phyloP scores from a whole-genome alignment of 2,888 invertebrate species.

The Callyntrura sp. region DNA sequence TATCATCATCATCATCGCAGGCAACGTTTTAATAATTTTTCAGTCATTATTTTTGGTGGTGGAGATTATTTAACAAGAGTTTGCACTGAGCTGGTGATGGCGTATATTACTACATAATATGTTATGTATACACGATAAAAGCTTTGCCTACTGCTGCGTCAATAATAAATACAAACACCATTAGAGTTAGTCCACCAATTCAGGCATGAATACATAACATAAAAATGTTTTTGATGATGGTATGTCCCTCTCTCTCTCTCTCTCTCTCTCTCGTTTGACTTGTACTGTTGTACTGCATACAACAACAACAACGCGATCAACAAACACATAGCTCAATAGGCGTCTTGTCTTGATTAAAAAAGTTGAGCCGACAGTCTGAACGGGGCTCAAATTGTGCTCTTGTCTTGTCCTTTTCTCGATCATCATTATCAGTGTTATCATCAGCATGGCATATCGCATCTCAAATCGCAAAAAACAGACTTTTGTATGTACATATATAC shows the following conservation, averaged over 20 bases:
- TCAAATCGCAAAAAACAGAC: not conserved
- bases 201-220: not conserved
- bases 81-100: too few relatives aligned
- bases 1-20: too few relatives aligned
- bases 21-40: not conserved
- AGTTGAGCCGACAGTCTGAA: conserved; percentile 6
- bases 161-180: not conserved
- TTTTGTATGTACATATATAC: not conserved
- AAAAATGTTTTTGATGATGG: too few relatives aligned
- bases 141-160: not conserved
- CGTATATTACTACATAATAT: too few relatives aligned
- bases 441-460: not conserved
- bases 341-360: conserved; percentile 7
- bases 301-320: not conserved
- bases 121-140: too few relatives aligned
- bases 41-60: conserved; percentile 13
- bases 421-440: not conserved
- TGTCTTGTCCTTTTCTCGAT: conserved; percentile 4
- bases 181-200: conserved; percentile 9
- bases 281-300: too few relatives aligned
- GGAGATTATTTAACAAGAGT: not conserved
- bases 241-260: too few relatives aligned
- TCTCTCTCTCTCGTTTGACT: too few relatives aligned
- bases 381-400: not conserved
- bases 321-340: not conserved